Base-by-base conservation (phyloP, 2,888 invertebrate genomes). In the Hyposoter didymator region DNA sequence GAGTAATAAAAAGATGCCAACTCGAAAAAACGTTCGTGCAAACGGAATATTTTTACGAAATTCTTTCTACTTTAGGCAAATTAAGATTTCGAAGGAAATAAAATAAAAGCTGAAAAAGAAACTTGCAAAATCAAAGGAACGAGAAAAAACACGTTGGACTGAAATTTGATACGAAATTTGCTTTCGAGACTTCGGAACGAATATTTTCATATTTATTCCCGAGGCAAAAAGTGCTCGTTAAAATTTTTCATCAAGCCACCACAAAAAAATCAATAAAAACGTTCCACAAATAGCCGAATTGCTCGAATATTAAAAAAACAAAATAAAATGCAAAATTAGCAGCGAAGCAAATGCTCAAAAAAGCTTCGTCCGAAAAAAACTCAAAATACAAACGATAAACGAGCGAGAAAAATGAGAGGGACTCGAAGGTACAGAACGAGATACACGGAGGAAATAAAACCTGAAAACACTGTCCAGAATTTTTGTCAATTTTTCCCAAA, bases 291-390 rank as follows among this genome's bases (percentile, higher is more conserved):
- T 28, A 17, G 28, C 17, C 17, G 17, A 3, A 49, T 62, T 55
- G 14, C 5, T 64, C 19, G 35, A 8, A 70, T 49, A 35, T n/a
- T 2, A 70, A 35, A 79, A 66, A 28, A 52, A 73, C 6, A 45
- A 28, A 22, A 12, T n/a, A 28, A 55, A 67, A 28, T 45, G 55
- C 6, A 28, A 19, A 74, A 55, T 84, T 72, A 59, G 66, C 47
- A 72, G 76, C 66, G 76, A 84, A 76, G 84, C 76, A 76, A 62
- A 76, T 80, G 80, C 76, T 84, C 84, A 84, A 80, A 70, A 76
- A 76, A 66, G 62, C 79, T 79, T 84, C 70, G 80, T 80, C 72
- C 49, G 5, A 66, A 52, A 62, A 62, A 47, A 43, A 59, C 10
- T 32, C 28, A 84, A 64, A 67, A 19, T n/a, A 43, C 0, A 67